Conservation (phyloP, 2,113 vertebrate genomes). For the Oreochromis spilurus region DNA sequence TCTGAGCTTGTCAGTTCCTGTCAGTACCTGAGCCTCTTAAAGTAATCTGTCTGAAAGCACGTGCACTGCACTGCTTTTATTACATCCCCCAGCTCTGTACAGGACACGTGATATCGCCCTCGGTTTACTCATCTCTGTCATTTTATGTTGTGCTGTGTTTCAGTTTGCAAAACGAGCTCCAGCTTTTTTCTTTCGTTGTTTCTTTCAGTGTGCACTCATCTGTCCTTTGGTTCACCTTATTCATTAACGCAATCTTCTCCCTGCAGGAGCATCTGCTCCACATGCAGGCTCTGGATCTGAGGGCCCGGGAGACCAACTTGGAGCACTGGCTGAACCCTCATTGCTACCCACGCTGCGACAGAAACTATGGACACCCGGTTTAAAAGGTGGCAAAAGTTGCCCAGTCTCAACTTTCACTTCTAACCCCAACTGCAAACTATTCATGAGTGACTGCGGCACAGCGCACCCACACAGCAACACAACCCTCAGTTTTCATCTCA, state of each 20-base stretch:
- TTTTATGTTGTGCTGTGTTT: background rate
- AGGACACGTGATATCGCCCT: background rate
- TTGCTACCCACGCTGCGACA: conserved; percentile 85
- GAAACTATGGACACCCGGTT: conserved; percentile 81
- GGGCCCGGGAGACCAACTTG: conserved; percentile 84
- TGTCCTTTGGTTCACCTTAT: rapidly evolving
- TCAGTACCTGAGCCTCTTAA: background rate
- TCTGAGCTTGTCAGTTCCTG: background rate
- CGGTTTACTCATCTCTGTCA: conserved; percentile 6
- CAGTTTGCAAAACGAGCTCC: background rate
- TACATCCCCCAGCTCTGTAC: rapidly evolving
- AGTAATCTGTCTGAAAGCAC: background rate
- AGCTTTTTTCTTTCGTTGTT: background rate
- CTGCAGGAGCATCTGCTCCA: conserved; percentile 83
- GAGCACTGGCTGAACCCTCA: conserved; percentile 91
- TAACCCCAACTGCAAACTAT: background rate
- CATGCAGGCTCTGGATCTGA: conserved; percentile 82
- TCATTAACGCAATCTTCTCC: background rate
- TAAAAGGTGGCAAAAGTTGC: conserved; percentile 45
- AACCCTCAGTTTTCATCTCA: background rate
- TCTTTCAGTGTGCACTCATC: background rate
- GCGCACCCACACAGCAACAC: background rate
- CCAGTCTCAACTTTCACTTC: background rate
- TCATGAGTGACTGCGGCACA: background rate
- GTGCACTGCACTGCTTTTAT: rapidly evolving